Evolutionary conservation across 1,140 invertebrate species (phyloP).

Genomic region (Scaptomyza hsui): DNA sequence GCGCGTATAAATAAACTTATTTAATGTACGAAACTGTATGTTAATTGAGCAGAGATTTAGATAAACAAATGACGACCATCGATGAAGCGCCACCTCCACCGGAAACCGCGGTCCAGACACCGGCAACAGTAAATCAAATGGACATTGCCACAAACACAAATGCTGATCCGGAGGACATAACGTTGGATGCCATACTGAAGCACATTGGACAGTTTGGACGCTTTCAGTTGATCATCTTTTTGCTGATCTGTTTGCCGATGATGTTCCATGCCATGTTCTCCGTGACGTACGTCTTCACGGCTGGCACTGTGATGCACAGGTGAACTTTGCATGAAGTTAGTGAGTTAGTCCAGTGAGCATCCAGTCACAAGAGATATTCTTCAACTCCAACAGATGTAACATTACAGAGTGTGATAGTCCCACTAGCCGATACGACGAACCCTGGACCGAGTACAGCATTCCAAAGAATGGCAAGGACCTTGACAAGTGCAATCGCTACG

Average conservation of each 20-base stretch:
- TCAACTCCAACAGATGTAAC: conserved; percentile 85
- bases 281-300: conserved; percentile 86
- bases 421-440: conserved; percentile 82
- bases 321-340: conserved; percentile 54
- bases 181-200: conserved; percentile 80
- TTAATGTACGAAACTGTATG: conserved; percentile 24
- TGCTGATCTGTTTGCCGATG: conserved; percentile 85
- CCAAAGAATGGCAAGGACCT: conserved; percentile 83
- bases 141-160: neutral
- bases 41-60: conserved; percentile 15
- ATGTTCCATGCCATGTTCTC: conserved; percentile 85
- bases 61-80: conserved; percentile 55
- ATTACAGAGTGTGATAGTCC: conserved; percentile 87
- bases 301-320: conserved; percentile 86
- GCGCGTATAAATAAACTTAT: conserved; percentile 43
- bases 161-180: conserved; percentile 68
- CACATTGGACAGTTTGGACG: conserved; percentile 86
- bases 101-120: conserved; percentile 25
- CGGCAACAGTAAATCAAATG: neutral
- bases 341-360: conserved; percentile 7
- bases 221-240: conserved; percentile 85
- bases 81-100: conserved; percentile 40
- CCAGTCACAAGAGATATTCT: conserved; percentile 3
- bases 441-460: conserved; percentile 85
- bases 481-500: conserved; percentile 85